phyloP scores from a whole-genome alignment of 2,888 invertebrate species.

The Andrena camellia region DNA sequence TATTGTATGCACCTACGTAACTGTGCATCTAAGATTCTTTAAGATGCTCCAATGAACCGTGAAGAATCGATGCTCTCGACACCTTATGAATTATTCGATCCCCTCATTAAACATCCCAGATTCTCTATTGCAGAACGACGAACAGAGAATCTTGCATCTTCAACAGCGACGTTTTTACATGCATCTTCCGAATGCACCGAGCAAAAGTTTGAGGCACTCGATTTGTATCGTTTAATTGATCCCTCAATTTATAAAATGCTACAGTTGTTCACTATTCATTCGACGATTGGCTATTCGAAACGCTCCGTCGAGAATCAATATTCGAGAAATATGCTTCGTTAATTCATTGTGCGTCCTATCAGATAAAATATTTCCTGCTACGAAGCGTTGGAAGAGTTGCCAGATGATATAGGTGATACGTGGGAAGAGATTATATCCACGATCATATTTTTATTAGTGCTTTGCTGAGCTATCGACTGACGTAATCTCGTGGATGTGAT shows the following conservation, averaged over 20 bases:
- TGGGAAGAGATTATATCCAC: slow-evolving; percentile 32
- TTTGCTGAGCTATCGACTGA: not conserved
- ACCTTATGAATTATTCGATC: slow-evolving; percentile 48
- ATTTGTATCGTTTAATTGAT: not conserved
- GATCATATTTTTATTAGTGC: slow-evolving; percentile 14
- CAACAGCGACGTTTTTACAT: not conserved
- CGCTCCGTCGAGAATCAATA: not conserved
- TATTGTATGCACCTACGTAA: slow-evolving; percentile 52
- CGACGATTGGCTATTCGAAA: not conserved
- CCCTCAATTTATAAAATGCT: not conserved
- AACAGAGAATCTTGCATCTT: not conserved
- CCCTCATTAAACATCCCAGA: slow-evolving; percentile 17
- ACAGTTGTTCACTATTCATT: not conserved
- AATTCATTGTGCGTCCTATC: slow-evolving; percentile 33
- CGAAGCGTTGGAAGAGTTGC: not conserved
- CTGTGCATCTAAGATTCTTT: slow-evolving; percentile 45
- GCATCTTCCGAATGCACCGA: not conserved
- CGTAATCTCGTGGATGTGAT: not conserved
- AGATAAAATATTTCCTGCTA: slow-evolving; percentile 20
- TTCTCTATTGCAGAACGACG: not conserved
- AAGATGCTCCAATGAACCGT: slow-evolving; percentile 29
- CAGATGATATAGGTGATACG: slow-evolving; percentile 35
- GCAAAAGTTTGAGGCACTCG: no score
- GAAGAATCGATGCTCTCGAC: slow-evolving; percentile 4
- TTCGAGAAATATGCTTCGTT: slow-evolving; percentile 42